These are phyloP conservation scores for Stenodera caucasica DNA, from an alignment of 2,888 invertebrate species.

Conservation along the genomic window DNA sequence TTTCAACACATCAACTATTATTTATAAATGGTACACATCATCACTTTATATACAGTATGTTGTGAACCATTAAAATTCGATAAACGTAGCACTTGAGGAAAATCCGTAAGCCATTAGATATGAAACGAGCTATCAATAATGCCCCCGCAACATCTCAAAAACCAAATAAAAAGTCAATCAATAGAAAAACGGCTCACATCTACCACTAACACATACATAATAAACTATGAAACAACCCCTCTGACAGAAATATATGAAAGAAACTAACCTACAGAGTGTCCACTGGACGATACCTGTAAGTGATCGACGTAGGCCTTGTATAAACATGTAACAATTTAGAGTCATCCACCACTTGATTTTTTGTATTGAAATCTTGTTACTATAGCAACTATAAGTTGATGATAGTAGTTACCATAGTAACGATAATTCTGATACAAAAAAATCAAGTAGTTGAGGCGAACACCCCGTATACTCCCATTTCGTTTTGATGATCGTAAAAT, in stretches of 20 bases:
- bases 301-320: too few relatives aligned
- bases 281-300: too few relatives aligned
- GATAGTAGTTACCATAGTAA: too few relatives aligned
- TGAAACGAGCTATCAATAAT: conserved; percentile 21
- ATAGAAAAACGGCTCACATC: conserved; percentile 22
- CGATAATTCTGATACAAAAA: too few relatives aligned
- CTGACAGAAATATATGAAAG: conserved; percentile 26
- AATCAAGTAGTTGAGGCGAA: too few relatives aligned
- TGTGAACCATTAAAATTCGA: conserved; percentile 9
- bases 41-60: neutral
- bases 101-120: neutral
- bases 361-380: too few relatives aligned
- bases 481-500: conserved; percentile 41
- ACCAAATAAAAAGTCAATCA: conserved; percentile 29
- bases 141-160: conserved; percentile 5
- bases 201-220: conserved; percentile 33
- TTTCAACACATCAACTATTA: neutral
- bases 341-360: too few relatives aligned
- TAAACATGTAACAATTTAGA: too few relatives aligned
- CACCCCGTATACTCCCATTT: conserved; percentile 32
- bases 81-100: neutral
- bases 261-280: too few relatives aligned
- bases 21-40: neutral
- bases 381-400: too few relatives aligned
- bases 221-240: conserved; percentile 32